Base-by-base conservation (phyloP, 2,888 invertebrate species). In the Phania funesta region DNA sequence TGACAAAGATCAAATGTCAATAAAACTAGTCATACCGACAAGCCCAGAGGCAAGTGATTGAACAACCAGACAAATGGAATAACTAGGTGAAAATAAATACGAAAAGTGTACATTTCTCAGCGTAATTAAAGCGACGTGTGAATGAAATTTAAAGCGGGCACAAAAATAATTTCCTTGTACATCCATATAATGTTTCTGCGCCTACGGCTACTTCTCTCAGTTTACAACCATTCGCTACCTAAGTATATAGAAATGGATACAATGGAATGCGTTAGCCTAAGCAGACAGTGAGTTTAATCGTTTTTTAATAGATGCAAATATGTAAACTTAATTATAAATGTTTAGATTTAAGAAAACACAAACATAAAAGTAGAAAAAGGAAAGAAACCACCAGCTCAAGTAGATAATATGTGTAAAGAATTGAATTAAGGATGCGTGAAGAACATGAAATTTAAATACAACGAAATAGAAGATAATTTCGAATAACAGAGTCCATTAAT, bases 241-340 rank as follows among this genome's bases (percentile, higher is more conserved):
- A n/a, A n/a, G n/a, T n/a, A n/a, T n/a, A n/a, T n/a, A 22, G 13
- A 77, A 76, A 60, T 68, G 71, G 81, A 76, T 62, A 65, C 54
- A 68, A 32, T 81, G 60, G 67, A 54, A 76, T 76, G 76, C 60
- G 54, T 60, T 60, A 52, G 62, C 22, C 62, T 7, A 20, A 35
- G 46, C n/a, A 16, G 29, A 52, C 16, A 32, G 65, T 54, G 76
- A 77, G 73, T 81, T 76, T 76, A 68, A 77, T 80, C 38, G 65
- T 22, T 46, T 80, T 71, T 74, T 50, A 74, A 74, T 74, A 64
- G 56, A 76, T 41, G 65, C 71, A n/a, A n/a, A n/a, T n/a, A 71
- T 80, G 80, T 76, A 71, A 71, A 80, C 71, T 80, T 80, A 80
- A 80, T n/a, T n/a, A n/a, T n/a, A n/a, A n/a, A n/a, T n/a, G n/a